Percentiles rank a stretch among this genome's conserved stretches.
phyloP scores from a whole-genome alignment of 2,888 invertebrate genomes.

The Carpatolechia fugitivella region DNA sequence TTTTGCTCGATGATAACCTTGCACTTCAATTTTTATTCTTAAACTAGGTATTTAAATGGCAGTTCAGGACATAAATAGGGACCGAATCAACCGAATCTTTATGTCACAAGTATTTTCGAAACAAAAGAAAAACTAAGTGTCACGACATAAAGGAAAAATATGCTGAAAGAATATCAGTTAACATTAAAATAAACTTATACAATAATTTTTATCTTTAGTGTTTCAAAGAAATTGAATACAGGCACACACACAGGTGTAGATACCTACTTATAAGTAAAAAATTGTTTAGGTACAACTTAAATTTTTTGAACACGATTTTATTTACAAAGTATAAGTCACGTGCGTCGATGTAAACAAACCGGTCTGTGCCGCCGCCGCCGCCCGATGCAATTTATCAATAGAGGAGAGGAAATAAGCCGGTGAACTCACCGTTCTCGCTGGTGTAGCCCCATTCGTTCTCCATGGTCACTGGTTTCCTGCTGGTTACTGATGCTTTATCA shows the following conservation, averaged over 20 bases:
- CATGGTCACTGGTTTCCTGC: slow-evolving; percentile 45
- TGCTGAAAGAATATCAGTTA: too few relatives aligned
- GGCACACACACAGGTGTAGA: too few relatives aligned
- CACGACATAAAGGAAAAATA: too few relatives aligned
- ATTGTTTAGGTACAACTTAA: background rate
- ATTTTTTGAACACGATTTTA: slow-evolving; percentile 30
- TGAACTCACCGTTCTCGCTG: slow-evolving; percentile 78
- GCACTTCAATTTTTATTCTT: background rate
- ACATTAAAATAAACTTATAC: too few relatives aligned
- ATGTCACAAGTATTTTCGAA: too few relatives aligned
- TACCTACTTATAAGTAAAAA: too few relatives aligned
- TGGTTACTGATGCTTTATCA: background rate
- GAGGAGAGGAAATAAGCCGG: slow-evolving; percentile 26
- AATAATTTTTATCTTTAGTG: too few relatives aligned
- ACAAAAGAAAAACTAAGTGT: too few relatives aligned
- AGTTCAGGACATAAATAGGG: too few relatives aligned
- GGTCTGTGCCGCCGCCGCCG: slow-evolving; percentile 49
- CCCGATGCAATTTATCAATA: slow-evolving; percentile 34
- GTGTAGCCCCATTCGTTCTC: slow-evolving; percentile 81
- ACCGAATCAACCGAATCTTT: too few relatives aligned
- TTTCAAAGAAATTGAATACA: too few relatives aligned
- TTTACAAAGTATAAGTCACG: slow-evolving; percentile 59
- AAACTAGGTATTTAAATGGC: too few relatives aligned
- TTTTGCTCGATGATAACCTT: background rate
- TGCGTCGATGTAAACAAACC: slow-evolving; percentile 75